These are phyloP conservation scores for Stichopus chloronotus DNA, from an alignment of 35 echinoderm and acorn worm species.

Conservation along the genomic window DNA sequence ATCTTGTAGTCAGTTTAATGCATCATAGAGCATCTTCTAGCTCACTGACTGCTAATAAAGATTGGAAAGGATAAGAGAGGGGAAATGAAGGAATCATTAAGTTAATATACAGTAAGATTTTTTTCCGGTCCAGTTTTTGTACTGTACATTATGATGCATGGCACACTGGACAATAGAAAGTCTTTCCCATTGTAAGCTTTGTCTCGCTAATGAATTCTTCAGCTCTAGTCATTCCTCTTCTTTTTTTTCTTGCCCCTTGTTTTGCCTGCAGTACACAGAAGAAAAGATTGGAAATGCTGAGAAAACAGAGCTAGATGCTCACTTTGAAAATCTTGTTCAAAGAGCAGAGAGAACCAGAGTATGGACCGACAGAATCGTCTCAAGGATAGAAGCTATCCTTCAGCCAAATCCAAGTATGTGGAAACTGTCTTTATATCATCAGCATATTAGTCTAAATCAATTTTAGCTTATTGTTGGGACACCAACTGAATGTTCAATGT, in stretches of 20 bases:
- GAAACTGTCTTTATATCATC: background rate
- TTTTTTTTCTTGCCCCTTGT: background rate
- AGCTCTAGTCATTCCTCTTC: no score
- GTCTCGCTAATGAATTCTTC: no score
- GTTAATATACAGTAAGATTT: background rate
- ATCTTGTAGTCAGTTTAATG: no score
- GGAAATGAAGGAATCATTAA: no score
- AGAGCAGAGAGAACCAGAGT: slow-evolving; percentile 85
- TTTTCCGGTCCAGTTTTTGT: background rate
- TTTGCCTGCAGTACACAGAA: slow-evolving; percentile 82
- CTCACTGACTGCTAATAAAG: no score
- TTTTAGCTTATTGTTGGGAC: background rate
- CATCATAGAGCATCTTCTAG: no score
- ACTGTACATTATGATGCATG: no score
- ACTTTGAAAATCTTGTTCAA: slow-evolving; percentile 96
- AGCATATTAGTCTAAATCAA: background rate
- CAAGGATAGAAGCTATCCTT: slow-evolving; percentile 70
- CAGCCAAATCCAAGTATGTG: slow-evolving; percentile 98
- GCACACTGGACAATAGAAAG: no score
- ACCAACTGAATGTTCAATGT: background rate
- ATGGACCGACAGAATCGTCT: slow-evolving; percentile 87
- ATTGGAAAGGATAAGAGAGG: no score
- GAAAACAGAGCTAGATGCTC: slow-evolving; percentile 97
- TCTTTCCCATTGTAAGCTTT: no score
- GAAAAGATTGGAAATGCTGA: slow-evolving; percentile 98